A percentile compares a stretch with the other conserved stretches of the same genome.
phyloP scores from a whole-genome alignment of 2,888 invertebrate genomes.

The Chrysolina americana region DNA sequence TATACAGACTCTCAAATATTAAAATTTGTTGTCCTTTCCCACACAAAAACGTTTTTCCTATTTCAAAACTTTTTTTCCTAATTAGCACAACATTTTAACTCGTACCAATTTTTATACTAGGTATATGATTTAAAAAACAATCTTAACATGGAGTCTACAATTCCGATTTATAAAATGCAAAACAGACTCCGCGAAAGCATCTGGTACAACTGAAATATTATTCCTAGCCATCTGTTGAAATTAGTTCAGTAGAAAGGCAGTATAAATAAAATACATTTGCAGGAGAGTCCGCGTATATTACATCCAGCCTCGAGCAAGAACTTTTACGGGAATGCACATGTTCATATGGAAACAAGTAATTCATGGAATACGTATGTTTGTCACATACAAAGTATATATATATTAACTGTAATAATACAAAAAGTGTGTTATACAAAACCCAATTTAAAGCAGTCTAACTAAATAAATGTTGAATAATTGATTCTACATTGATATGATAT shows the following conservation, averaged over 20 bases:
- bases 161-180: not conserved
- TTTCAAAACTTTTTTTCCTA: too few relatives aligned
- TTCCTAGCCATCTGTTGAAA: conserved; percentile 33
- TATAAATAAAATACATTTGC: conserved; percentile 25
- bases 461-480: too few relatives aligned
- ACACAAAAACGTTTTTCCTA: too few relatives aligned
- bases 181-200: not conserved
- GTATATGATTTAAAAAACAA: not conserved
- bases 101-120: too few relatives aligned
- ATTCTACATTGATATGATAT: too few relatives aligned
- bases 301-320: not conserved
- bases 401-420: not conserved
- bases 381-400: not conserved
- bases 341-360: conserved; percentile 18
- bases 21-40: too few relatives aligned
- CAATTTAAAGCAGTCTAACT: not conserved
- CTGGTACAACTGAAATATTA: conserved; percentile 18
- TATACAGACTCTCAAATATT: too few relatives aligned
- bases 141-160: not conserved
- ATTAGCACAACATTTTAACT: too few relatives aligned
- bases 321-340: conserved; percentile 30
- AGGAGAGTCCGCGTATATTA: conserved; percentile 20
- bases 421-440: not conserved
- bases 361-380: conserved; percentile 6
- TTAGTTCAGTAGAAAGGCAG: conserved; percentile 26